A percentile compares a stretch with the other conserved stretches of the same genome.
Evolutionary conservation across 2,888 invertebrate species (phyloP).

Genomic region (Pherbina coryleti): DNA sequence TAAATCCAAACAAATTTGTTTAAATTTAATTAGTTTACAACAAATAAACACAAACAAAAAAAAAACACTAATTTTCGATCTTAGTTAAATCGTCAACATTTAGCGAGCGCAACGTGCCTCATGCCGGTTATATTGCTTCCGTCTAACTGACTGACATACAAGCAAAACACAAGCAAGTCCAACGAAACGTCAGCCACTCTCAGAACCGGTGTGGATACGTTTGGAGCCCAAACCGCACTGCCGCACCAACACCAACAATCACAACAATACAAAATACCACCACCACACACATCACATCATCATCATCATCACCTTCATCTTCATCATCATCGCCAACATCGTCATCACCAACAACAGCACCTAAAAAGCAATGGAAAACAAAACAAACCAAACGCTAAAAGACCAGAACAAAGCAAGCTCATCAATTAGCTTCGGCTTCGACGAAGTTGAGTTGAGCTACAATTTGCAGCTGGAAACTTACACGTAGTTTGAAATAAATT

Average conservation of each 20-base stretch:
- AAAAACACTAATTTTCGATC: slow-evolving; percentile 33
- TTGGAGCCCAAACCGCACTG: slow-evolving; percentile 35
- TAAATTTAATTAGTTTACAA: slow-evolving; percentile 8
- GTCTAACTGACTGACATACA: slow-evolving; percentile 53
- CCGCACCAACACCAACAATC: slow-evolving; percentile 23
- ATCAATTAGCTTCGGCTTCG: not conserved
- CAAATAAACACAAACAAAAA: slow-evolving; percentile 21
- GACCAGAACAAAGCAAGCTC: not conserved
- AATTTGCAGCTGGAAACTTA: too few species aligned
- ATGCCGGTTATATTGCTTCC: slow-evolving; percentile 55
- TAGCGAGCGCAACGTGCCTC: slow-evolving; percentile 35
- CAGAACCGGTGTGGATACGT: slow-evolving; percentile 50
- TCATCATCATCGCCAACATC: slow-evolving; percentile 20
- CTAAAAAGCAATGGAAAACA: slow-evolving; percentile 2
- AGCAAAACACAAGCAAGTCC: slow-evolving; percentile 17
- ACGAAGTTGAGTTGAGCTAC: not conserved
- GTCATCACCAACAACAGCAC: slow-evolving; percentile 29
- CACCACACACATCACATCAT: slow-evolving; percentile 29
- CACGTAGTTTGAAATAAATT: too few species aligned
- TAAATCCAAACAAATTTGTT: slow-evolving; percentile 17
- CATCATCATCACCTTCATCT: slow-evolving; percentile 37
- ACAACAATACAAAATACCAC: slow-evolving; percentile 2
- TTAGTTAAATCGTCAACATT: slow-evolving; percentile 9
- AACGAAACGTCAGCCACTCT: slow-evolving; percentile 45
- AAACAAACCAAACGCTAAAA: slow-evolving; percentile 20